Base-by-base conservation (phyloP, 2,113 vertebrate species). In the Leucopsar rothschildi region DNA sequence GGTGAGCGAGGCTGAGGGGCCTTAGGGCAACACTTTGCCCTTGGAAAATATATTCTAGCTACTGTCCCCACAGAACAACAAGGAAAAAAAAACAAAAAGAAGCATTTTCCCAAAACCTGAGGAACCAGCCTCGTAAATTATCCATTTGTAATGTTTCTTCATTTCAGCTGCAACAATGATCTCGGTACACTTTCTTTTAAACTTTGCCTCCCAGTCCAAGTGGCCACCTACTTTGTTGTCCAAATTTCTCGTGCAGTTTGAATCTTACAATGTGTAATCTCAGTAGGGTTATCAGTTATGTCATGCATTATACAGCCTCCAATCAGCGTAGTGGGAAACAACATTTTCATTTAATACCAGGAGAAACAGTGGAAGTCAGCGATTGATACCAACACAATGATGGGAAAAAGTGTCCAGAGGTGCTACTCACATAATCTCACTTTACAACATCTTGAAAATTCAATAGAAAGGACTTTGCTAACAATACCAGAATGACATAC, bases 351-450 rank as follows among this genome's bases (percentile, higher is more conserved):
- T 98, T 98, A 98, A 98, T 98, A 97, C 97, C 96, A 95, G 93
- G 98, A 98, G 98, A 98, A 98, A 98, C 98, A 98, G 97, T 98
- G 98, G 98, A 98, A 98, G 98, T 98, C 97, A 97, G 97, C 96
- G 97, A 98, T 98, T 98, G 98, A 98, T 98, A 98, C 97, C 97
- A 98, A 98, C 98, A 98, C 98, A 98, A 98, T 98, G 98, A 98
- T 98, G 98, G 98, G 98, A 98, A 98, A 98, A 98, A 98, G 98
- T 98, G 97, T 98, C 98, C 97, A 98, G 98, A 98, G 98, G 97
- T 98, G 97, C 98, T 98, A 95, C 97, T 98, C 98, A 96, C 97
- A 98, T 98, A 98, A 98, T 98, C 98, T 98, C 97, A 95, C 95
- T 98, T 98, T 98, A 98, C 97, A 98, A 93, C 98, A 98, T 98